Percentiles rank a stretch among this genome's conserved stretches.
These are phyloP conservation scores for Drosophila mimica DNA, from an alignment of 2,888 invertebrate genomes.

Conservation along the genomic window DNA sequence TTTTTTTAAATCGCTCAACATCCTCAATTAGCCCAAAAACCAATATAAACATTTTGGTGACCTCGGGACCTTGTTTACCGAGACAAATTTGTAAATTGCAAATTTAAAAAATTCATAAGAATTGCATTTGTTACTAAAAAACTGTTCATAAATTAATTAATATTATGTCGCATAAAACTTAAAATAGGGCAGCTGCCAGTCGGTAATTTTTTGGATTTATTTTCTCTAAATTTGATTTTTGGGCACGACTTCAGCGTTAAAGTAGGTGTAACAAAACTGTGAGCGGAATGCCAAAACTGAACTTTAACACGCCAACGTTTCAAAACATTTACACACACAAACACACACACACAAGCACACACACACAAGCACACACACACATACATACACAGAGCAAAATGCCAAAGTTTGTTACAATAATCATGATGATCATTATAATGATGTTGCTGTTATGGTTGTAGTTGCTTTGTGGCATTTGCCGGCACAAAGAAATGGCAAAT, in stretches of 20 bases:
- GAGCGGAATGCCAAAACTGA: slow-evolving; percentile 59
- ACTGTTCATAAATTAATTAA: background rate
- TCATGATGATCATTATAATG: slow-evolving; percentile 32
- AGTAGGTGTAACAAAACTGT: slow-evolving; percentile 46
- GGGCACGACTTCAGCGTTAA: slow-evolving; percentile 23
- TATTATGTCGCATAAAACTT: background rate
- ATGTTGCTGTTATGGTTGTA: slow-evolving; percentile 36
- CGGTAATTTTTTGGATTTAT: background rate
- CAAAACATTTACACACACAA: slow-evolving; percentile 29
- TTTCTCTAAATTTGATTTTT: background rate
- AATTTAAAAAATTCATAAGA: background rate
- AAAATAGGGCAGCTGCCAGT: slow-evolving; percentile 23
- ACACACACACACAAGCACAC: background rate
- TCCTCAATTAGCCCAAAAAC: background rate
- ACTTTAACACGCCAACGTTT: slow-evolving; percentile 69
- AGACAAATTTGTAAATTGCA: background rate
- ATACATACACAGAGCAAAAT: slow-evolving; percentile 48
- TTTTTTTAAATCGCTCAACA: background rate
- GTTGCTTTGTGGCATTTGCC: slow-evolving; percentile 69
- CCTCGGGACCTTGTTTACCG: background rate
- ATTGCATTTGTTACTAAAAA: background rate
- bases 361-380: rapidly evolving
- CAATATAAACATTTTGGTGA: background rate
- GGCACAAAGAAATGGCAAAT: slow-evolving; percentile 76
- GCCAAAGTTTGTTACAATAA: slow-evolving; percentile 58